Base-by-base conservation (phyloP, 2,113 vertebrate species). In the Alligator mississippiensis region DNA sequence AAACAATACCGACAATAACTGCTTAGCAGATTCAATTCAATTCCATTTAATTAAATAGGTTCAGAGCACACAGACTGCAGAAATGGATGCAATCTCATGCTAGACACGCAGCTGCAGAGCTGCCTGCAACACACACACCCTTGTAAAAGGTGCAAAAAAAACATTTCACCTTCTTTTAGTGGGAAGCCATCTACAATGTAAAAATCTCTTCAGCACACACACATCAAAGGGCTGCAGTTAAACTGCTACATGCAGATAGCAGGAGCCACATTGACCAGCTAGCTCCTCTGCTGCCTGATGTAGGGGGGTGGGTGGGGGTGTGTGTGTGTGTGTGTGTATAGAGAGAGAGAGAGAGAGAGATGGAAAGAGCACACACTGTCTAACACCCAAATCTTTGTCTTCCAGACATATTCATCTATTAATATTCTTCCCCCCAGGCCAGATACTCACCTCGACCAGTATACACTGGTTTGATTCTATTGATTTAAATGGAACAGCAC, bases 11-110 rank as follows among this genome's bases (percentile, higher is more conserved):
- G 2, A 66, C 38, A 83, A 96, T 80, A 96, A 96, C 92, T 95
- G 79, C 95, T 94, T 75, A 88, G 25, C 89, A 95, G 92, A 97
- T 94, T 91, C 96, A 95, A 55, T 96, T 95, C 95, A 92, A 77
- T 96, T 94, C 85, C 10, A 5, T 74, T 97, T 97, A 97, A 98
- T 98, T 97, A 97, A 97, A 97, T 58, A 92, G 92, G 68, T 94
- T 91, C 78, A 59, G 95, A 59, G 38, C 94, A 94, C 85, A 82
- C 83, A 95, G 95, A 57, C 77, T 96, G 94, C 92, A 94, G 94
- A 84, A 18, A 95, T 82, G 81, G 85, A 97, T 96, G 92, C 47
- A n/a, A 62, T 93, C 94, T 95, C 96, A 94, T 90, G 82, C 96
- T 91, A 90, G 95, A 94, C 84, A 91, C 55, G 2, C 94, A 96